A percentile compares a stretch with the other conserved stretches of the same genome.
These are phyloP conservation scores for Macropodus opercularis DNA, from an alignment of 2,797 vertebrate genomes.

Conservation along the genomic window DNA sequence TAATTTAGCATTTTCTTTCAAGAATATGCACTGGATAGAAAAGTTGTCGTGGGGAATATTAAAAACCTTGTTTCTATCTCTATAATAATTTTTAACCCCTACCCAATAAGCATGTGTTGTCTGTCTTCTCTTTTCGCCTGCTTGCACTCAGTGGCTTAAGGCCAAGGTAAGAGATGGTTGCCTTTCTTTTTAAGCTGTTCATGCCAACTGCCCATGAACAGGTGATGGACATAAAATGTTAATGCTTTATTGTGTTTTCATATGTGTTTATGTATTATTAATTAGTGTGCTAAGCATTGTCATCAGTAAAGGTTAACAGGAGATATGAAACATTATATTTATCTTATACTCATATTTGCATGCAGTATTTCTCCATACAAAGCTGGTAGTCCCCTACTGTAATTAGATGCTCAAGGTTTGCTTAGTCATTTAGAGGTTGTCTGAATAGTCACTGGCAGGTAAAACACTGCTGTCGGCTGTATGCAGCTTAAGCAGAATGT, in stretches of 20 bases:
- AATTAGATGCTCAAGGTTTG: too few species aligned
- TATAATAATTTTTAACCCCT: slow-evolving; percentile 37
- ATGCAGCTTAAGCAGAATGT: too few species aligned
- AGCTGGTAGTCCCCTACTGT: too few species aligned
- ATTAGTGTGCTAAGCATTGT: too few species aligned
- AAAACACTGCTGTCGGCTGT: slow-evolving; percentile 10
- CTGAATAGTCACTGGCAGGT: slow-evolving; percentile 13
- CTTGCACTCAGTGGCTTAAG: slow-evolving; percentile 99
- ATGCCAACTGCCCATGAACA: too few species aligned
- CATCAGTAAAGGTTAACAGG: background rate
- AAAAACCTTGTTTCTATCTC: background rate
- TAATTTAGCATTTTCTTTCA: slow-evolving; percentile 5
- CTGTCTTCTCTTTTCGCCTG: slow-evolving; percentile 86
- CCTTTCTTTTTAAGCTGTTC: slow-evolving; percentile 79
- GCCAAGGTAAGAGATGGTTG: slow-evolving; percentile 94
- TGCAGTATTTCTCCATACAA: background rate
- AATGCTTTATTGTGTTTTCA: too few species aligned
- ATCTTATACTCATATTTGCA: too few species aligned
- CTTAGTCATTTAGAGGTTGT: slow-evolving; percentile 4
- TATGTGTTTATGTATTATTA: too few species aligned
- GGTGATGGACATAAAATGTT: too few species aligned
- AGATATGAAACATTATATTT: background rate
- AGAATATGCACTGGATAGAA: background rate
- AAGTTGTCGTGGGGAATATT: background rate
- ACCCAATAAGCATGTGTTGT: slow-evolving; percentile 70